Conservation (phyloP, 1,140 invertebrate genomes). For the Zaprionus davidi region DNA sequence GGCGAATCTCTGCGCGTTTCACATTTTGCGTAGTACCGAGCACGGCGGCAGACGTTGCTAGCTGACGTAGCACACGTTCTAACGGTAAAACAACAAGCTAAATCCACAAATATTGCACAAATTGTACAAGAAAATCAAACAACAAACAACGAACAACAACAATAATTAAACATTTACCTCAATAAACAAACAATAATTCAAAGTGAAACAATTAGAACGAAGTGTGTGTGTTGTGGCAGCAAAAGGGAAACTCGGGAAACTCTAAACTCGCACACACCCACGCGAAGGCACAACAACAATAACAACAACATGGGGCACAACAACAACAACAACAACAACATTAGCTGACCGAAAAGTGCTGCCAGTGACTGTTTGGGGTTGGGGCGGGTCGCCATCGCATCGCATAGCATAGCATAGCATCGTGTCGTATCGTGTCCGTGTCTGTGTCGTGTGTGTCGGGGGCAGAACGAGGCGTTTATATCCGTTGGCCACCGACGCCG, state of each 20-base stretch:
- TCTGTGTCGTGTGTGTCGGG: no score
- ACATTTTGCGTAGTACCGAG: slow-evolving; percentile 52
- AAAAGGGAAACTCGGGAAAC: no score
- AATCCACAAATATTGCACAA: slow-evolving; percentile 8
- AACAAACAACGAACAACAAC: slow-evolving; percentile 1
- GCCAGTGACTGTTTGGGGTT: background rate
- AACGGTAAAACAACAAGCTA: slow-evolving; percentile 5
- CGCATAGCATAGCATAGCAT: background rate
- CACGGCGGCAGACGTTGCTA: slow-evolving; percentile 46
- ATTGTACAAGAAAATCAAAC: background rate
- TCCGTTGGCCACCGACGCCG: background rate
- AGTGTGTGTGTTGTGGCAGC: no score
- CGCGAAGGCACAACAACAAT: background rate
- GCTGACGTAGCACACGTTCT: slow-evolving; percentile 34
- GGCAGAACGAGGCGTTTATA: no score
- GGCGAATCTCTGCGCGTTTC: slow-evolving; percentile 44
- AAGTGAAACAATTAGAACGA: no score
- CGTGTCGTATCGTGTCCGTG: background rate
- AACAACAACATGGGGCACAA: background rate
- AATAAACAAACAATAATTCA: background rate
- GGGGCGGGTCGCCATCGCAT: background rate
- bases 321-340: background rate
- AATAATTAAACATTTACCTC: background rate
- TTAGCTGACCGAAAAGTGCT: background rate
- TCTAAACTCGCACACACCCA: background rate